Evolutionary conservation across 2,888 invertebrate genomes (phyloP).

Genomic region (Cerceris ruficornis): DNA sequence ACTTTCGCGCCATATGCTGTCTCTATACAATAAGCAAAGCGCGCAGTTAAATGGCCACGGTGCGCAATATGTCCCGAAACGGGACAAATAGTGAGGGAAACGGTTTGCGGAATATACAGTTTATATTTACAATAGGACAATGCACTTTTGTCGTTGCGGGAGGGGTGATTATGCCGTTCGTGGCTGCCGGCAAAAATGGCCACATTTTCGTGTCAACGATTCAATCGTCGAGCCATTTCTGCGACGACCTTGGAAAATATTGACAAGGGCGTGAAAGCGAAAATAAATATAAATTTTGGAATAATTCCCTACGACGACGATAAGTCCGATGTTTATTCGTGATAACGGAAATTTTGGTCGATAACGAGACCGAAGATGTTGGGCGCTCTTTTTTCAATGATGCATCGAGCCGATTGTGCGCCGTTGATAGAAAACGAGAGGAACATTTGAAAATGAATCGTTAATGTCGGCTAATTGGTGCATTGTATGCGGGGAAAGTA

Average conservation of each 20-base stretch:
- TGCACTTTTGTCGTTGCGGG: constrained; percentile 58
- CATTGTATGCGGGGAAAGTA: not conserved
- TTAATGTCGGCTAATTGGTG: constrained; percentile 6
- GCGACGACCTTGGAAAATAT: constrained; percentile 13
- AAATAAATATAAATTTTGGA: not conserved
- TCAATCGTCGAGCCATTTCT: constrained; percentile 17
- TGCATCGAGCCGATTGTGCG: not conserved
- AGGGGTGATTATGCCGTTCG: constrained; percentile 64
- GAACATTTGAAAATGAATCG: constrained; percentile 7
- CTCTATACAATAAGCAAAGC: constrained; percentile 63
- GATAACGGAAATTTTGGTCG: not conserved
- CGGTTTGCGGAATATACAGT: constrained; percentile 63
- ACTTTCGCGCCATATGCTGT: constrained; percentile 73
- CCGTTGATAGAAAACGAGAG: not conserved
- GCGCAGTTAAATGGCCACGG: constrained; percentile 66
- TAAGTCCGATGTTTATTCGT: not conserved
- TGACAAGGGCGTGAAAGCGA: constrained; percentile 3
- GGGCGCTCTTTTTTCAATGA: not conserved
- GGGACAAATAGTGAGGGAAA: constrained; percentile 71
- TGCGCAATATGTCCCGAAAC: constrained; percentile 68
- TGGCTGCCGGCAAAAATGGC: constrained; percentile 54
- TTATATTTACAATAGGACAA: constrained; percentile 72
- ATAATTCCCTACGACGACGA: not conserved
- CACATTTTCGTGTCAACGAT: constrained; percentile 41
- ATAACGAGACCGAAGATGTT: not conserved